A percentile compares a stretch with the other conserved stretches of the same genome.
These are phyloP conservation scores for Pammene fasciana DNA, from an alignment of 2,888 invertebrate genomes.

Conservation along the genomic window DNA sequence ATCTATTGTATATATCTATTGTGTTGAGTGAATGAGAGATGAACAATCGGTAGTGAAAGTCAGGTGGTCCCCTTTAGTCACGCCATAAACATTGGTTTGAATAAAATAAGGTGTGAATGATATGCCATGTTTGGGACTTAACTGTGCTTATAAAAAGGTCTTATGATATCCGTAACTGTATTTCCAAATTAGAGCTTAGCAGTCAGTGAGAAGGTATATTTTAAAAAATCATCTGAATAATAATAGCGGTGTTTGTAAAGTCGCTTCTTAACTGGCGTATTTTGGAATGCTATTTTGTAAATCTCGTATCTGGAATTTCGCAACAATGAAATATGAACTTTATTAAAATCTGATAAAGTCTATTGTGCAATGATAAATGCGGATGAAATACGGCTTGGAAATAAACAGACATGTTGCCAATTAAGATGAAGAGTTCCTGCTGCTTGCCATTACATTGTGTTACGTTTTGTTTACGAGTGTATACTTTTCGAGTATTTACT, in stretches of 20 bases:
- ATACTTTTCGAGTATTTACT: not conserved
- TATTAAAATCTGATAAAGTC: not conserved
- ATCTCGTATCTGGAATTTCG: not conserved
- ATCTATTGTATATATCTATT: conserved; percentile 38
- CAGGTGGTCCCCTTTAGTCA: conserved; percentile 31
- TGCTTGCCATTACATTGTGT: not conserved
- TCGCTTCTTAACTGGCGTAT: not conserved
- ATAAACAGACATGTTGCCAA: not conserved
- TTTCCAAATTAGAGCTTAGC: not conserved
- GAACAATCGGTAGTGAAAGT: conserved; percentile 36
- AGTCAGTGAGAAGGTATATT: not conserved
- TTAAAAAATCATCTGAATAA: not conserved
- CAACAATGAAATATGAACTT: not conserved
- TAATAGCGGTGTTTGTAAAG: not conserved
- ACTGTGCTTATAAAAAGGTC: not conserved
- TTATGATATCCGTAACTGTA: not conserved
- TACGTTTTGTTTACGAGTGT: not conserved
- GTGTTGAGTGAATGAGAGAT: conserved; percentile 39
- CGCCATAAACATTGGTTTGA: conserved; percentile 25
- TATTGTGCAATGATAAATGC: not conserved
- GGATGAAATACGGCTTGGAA: not conserved
- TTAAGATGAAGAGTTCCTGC: conserved; percentile 9
- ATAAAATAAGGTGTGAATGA: conserved; percentile 38
- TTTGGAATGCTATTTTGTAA: conserved; percentile 1
- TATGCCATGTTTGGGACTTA: conserved; percentile 25